Evolutionary conservation across 2,797 vertebrate species (phyloP).

Genomic region (Myoxocephalus aenaeus): DNA sequence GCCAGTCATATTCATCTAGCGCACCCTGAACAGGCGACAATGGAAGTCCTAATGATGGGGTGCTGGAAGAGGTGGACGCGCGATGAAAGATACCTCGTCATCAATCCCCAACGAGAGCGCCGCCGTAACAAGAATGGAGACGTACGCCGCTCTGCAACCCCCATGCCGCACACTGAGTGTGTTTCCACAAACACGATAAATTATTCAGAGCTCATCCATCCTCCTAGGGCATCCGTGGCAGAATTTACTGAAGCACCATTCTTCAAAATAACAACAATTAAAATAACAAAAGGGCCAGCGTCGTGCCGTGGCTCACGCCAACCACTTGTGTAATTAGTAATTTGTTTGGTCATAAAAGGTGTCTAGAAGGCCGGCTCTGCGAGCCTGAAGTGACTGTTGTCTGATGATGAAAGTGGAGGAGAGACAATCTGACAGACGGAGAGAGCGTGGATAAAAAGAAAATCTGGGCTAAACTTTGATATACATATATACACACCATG

Average conservation of each 20-base stretch:
- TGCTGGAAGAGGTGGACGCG: slow-evolving; percentile 56
- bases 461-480: neutral
- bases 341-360: slow-evolving; percentile 82
- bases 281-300: slow-evolving; percentile 85
- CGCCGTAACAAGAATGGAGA: slow-evolving; percentile 68
- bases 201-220: slow-evolving; percentile 93
- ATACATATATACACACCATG: neutral
- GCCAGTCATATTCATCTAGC: slow-evolving; percentile 88
- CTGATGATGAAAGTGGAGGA: slow-evolving; percentile 43
- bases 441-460: neutral
- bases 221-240: slow-evolving; percentile 80
- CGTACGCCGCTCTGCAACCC: slow-evolving; percentile 57
- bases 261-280: slow-evolving; percentile 91
- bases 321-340: slow-evolving; percentile 84
- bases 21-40: slow-evolving; percentile 61
- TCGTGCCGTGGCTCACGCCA: slow-evolving; percentile 61
- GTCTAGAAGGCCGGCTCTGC: slow-evolving; percentile 71
- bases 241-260: slow-evolving; percentile 88
- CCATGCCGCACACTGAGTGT: slow-evolving; percentile 69
- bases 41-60: slow-evolving; percentile 70
- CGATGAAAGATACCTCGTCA: slow-evolving; percentile 71
- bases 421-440: slow-evolving; percentile 30
- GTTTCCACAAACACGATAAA: slow-evolving; percentile 93
- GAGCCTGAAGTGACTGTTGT: slow-evolving; percentile 52
- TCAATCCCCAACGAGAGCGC: slow-evolving; percentile 71